Conservation (phyloP, 2,113 vertebrate genomes). For the Oreochromis spilurus region DNA sequence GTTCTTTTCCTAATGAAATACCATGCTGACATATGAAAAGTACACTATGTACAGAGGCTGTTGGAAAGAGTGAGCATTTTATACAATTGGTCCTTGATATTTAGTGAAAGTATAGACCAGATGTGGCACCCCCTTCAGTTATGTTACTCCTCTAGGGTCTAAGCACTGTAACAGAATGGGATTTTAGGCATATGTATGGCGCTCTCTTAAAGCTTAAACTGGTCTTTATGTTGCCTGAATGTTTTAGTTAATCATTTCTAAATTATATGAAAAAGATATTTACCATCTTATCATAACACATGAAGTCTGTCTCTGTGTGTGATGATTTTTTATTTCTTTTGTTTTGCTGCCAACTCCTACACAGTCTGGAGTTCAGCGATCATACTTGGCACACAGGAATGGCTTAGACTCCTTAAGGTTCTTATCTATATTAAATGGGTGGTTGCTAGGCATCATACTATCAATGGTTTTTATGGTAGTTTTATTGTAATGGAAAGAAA, state of each 20-base stretch:
- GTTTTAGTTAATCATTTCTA: background rate
- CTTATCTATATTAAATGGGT: background rate
- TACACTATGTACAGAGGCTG: background rate
- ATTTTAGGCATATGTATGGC: background rate
- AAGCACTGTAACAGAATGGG: background rate
- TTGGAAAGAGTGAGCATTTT: background rate
- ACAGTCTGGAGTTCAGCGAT: background rate
- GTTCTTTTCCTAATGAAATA: background rate
- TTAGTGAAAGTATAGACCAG: background rate
- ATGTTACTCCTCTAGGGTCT: background rate
- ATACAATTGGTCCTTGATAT: background rate
- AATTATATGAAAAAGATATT: background rate
- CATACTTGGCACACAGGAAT: background rate
- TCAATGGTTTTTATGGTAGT: background rate
- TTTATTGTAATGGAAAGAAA: background rate
- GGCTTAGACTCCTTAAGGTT: background rate
- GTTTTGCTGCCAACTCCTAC: background rate
- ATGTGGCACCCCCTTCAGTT: background rate
- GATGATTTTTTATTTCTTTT: accelerated
- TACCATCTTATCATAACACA: background rate
- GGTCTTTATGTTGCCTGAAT: background rate
- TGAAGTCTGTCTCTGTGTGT: background rate
- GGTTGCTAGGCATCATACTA: background rate
- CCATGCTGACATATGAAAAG: background rate
- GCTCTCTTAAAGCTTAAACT: background rate